Percentiles rank a stretch among this genome's conserved stretches.
These are phyloP conservation scores for Pardalotus punctatus DNA, from an alignment of 2,113 vertebrate genomes.

Conservation along the genomic window DNA sequence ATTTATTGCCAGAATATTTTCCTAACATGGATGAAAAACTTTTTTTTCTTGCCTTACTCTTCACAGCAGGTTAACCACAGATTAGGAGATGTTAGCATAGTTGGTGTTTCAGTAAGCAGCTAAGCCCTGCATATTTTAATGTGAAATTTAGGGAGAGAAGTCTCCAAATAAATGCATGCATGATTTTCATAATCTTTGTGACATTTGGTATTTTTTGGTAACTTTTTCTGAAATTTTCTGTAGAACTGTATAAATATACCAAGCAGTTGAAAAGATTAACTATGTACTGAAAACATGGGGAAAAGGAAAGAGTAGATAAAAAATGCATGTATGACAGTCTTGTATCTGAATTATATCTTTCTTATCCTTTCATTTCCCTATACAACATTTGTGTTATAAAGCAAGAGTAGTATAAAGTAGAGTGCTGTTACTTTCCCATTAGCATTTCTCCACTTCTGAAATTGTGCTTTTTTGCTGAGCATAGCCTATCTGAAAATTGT, in stretches of 20 bases:
- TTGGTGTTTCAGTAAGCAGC: neutral
- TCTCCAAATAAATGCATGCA: neutral
- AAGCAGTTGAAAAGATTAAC: neutral
- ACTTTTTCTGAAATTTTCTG: neutral
- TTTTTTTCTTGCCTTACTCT: neutral
- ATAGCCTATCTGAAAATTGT: neutral
- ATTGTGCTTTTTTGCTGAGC: neutral
- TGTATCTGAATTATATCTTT: neutral
- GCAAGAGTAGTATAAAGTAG: neutral
- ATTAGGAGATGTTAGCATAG: neutral
- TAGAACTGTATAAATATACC: neutral
- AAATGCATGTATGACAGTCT: neutral
- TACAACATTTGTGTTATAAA: fast-evolving
- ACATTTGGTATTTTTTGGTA: neutral
- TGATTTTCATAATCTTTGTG: neutral
- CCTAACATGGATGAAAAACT: neutral
- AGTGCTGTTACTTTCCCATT: neutral
- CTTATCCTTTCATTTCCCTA: neutral
- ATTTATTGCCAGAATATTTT: neutral
- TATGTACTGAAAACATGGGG: neutral
- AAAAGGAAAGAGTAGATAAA: neutral
- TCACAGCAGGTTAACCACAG: neutral
- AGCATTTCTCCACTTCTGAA: neutral
- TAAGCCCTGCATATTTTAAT: neutral
- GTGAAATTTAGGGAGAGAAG: neutral